Conservation (phyloP, 2,113 vertebrate genomes). For the Marcusenius ussheri region DNA sequence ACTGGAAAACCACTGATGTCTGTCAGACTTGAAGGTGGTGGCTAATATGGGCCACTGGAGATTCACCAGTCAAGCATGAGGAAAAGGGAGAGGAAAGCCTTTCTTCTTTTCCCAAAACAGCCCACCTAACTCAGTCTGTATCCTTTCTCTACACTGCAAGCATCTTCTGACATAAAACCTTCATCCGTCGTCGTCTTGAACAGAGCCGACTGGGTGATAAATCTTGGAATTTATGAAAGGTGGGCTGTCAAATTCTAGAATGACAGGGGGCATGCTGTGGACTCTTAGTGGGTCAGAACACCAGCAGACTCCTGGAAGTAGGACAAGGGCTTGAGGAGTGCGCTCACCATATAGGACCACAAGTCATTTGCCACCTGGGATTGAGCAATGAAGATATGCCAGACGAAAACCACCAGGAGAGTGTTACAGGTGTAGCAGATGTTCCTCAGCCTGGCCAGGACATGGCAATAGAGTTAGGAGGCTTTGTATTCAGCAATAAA, state of each 20-base stretch:
- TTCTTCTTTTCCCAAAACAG: not conserved
- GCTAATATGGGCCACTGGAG: not conserved
- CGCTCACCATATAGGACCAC: constrained; percentile 92
- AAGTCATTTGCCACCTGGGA: constrained; percentile 89
- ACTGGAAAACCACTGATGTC: not conserved
- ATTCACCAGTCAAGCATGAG: not conserved
- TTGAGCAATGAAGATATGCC: constrained; percentile 86
- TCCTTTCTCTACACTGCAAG: not conserved
- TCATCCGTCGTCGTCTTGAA: not conserved
- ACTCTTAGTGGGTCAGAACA: constrained; percentile 68
- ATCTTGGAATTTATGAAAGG: not conserved
- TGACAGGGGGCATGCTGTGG: not conserved
- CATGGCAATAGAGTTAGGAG: constrained; percentile 18
- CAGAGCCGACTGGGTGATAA: not conserved
- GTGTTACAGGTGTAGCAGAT: constrained; percentile 87
- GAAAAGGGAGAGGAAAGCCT: not conserved
- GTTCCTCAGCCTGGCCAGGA: constrained; percentile 72
- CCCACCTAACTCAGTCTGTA: not conserved
- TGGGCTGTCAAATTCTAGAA: too few relatives aligned
- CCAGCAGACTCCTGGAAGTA: constrained; percentile 83
- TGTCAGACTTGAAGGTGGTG: not conserved
- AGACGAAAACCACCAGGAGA: constrained; percentile 76
- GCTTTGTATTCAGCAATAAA: not conserved
- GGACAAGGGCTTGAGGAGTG: constrained; percentile 75
- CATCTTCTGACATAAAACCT: not conserved